These are phyloP conservation scores for Proctacanthus coquilletti DNA, from an alignment of 1,140 invertebrate genomes.

Conservation along the genomic window DNA sequence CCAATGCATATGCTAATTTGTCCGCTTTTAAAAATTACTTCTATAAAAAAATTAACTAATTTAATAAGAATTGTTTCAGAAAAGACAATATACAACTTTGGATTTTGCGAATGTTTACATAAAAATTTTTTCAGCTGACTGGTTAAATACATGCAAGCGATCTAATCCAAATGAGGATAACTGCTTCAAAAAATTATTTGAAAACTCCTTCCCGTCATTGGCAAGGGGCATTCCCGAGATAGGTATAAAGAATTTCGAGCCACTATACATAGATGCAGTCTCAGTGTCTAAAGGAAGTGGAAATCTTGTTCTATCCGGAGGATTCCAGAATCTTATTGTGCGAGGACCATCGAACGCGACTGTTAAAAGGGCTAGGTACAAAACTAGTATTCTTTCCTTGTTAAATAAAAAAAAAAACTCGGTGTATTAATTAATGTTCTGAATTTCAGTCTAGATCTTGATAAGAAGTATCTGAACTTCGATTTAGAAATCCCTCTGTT, in stretches of 20 bases:
- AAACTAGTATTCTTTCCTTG: slow-evolving; percentile 8
- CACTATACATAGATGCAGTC: slow-evolving; percentile 31
- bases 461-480: slow-evolving; percentile 32
- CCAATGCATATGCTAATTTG: no score
- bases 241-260: slow-evolving; percentile 32
- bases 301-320: slow-evolving; percentile 30
- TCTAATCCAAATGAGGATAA: slow-evolving; percentile 25
- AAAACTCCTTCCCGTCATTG: slow-evolving; percentile 22
- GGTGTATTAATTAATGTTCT: neutral
- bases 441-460: slow-evolving; percentile 29
- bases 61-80: no score
- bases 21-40: no score
- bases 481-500: slow-evolving; percentile 35
- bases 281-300: slow-evolving; percentile 32
- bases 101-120: neutral
- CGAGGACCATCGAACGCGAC: slow-evolving; percentile 34
- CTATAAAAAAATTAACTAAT: no score
- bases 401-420: no score
- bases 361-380: slow-evolving; percentile 20
- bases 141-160: slow-evolving; percentile 23
- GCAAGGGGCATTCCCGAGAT: slow-evolving; percentile 34
- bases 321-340: slow-evolving; percentile 31
- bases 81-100: no score
- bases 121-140: slow-evolving; percentile 12
- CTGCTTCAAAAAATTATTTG: slow-evolving; percentile 24